phyloP scores from a whole-genome alignment of 2,797 vertebrate species.

The Loriculus beryllinus region DNA sequence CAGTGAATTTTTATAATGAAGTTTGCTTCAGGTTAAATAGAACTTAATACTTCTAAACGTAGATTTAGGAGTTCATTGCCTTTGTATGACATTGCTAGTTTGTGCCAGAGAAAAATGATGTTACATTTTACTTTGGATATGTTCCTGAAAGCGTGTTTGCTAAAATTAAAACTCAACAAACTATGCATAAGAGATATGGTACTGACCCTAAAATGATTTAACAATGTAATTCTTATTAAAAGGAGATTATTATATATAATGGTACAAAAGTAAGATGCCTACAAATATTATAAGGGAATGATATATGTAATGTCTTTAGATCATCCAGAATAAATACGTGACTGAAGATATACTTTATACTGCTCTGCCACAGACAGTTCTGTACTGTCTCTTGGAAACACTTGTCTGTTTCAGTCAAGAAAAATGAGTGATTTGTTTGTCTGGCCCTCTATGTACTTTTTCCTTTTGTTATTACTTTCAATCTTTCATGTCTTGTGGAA shows the following conservation, averaged over 20 bases:
- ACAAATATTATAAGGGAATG: neutral
- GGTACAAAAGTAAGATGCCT: neutral
- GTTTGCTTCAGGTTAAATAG: conserved; percentile 44
- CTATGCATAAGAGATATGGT: neutral
- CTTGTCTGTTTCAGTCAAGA: neutral
- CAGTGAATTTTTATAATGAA: conserved; percentile 46
- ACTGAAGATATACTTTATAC: neutral
- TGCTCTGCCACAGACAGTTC: neutral
- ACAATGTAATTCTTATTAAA: neutral
- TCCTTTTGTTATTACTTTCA: neutral
- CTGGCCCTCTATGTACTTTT: neutral
- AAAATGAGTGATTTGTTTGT: neutral
- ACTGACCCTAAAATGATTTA: neutral
- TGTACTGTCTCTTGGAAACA: neutral
- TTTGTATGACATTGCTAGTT: neutral
- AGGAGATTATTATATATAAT: neutral
- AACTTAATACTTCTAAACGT: neutral
- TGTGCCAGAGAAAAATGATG: neutral
- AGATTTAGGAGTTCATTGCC: neutral
- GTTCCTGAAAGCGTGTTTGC: neutral
- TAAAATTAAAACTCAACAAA: neutral
- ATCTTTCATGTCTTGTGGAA: neutral
- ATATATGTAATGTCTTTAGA: neutral
- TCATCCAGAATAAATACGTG: neutral
- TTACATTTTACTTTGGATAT: neutral